Base-by-base conservation (phyloP, 2,113 vertebrate species). In the Anarhynchus alexandrinus region DNA sequence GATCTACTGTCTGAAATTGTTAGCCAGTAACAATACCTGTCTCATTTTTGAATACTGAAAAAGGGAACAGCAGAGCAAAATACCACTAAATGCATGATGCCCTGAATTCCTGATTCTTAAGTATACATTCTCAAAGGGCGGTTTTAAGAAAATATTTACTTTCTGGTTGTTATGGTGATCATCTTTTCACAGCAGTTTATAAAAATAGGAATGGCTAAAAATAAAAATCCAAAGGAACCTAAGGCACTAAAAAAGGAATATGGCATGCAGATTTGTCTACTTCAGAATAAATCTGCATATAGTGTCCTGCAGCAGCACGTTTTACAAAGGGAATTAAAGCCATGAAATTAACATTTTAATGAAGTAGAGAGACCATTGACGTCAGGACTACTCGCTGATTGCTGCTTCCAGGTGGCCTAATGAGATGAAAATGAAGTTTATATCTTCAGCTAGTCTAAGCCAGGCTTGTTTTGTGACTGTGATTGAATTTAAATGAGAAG, bases 291-390 rank as follows among this genome's bases (percentile, higher is more conserved):
- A 98, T 98, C 96, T 97, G 96, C 97, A 98, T 97, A 96, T 27
- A 95, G 93, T 96, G 94, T 98, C 97, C 97, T 94, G 81, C 90
- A 97, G 96, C 93, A 92, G 95, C 94, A 96, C 67, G 64, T 96
- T 97, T 97, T 96, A 98, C 95, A 98, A 98, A 98, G 85, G 93
- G 97, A 98, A 98, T 98, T 98, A 98, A 97, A 98, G 84, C 96
- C 97, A 97, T 94, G 96, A 98, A 98, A 98, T 98, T 98, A 98
- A 97, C 97, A 98, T 98, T 98, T 98, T 98, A 98, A 98, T 98
- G 98, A 98, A 98, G 97, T 89, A 98, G 97, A 97, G 83, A 97
- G 97, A 96, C 97, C 96, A 97, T 27, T 98, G 97, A 98, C 88
- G 92, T 98, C 97, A 98, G 95, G 94, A 97, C 96, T 95, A 94